These are phyloP conservation scores for Corythornis cristatus DNA, from an alignment of 2,113 vertebrate genomes.

Conservation along the genomic window DNA sequence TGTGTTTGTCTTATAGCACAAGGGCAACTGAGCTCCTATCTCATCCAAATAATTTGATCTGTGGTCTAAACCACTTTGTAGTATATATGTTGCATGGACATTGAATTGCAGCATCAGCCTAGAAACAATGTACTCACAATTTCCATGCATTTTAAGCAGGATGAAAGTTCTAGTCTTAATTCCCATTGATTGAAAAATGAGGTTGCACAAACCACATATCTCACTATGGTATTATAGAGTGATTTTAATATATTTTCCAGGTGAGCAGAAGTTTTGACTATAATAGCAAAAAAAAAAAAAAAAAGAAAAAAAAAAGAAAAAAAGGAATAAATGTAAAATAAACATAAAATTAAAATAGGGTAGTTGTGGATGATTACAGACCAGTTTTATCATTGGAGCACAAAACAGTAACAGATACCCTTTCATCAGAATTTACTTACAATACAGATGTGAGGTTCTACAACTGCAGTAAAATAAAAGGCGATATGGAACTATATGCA, in stretches of 20 bases:
- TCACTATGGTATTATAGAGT: not conserved
- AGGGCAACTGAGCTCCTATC: constrained; percentile 30
- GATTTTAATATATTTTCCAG: not conserved
- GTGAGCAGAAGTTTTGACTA: not conserved
- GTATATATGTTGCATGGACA: not conserved
- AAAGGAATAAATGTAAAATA: not conserved
- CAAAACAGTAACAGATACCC: not conserved
- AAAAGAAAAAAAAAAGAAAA: too few species aligned
- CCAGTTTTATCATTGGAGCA: not conserved
- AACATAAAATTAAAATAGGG: not conserved
- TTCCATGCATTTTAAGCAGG: constrained; percentile 50
- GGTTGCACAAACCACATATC: not conserved
- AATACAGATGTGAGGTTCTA: not conserved
- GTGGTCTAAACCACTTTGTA: not conserved
- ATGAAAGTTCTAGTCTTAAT: constrained; percentile 2
- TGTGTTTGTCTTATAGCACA: constrained; percentile 33
- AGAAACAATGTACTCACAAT: not conserved
- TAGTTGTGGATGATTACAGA: not conserved
- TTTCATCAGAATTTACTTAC: not conserved
- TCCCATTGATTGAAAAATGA: not conserved
- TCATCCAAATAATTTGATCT: constrained; percentile 45
- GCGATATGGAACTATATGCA: not conserved
- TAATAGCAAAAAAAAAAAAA: not conserved
- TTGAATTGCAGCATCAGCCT: not conserved
- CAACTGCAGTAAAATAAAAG: not conserved